Evolutionary conservation across 2,888 invertebrate genomes (phyloP).

Genomic region (Nemurella pictetii): DNA sequence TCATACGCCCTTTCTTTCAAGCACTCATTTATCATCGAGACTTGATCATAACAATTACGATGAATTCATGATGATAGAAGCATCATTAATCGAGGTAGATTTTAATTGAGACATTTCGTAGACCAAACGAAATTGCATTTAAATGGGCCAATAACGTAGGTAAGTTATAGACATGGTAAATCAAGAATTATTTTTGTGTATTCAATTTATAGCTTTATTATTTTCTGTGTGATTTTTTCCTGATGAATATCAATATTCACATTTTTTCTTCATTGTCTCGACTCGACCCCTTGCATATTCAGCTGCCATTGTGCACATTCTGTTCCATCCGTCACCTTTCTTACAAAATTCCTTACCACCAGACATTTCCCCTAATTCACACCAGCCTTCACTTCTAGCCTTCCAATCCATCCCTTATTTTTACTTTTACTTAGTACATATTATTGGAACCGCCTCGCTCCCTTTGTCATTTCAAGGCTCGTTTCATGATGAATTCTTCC

Average conservation of each 20-base stretch:
- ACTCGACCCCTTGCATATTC: not conserved
- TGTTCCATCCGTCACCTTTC: not conserved
- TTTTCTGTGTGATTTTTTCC: no score
- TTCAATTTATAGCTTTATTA: not conserved
- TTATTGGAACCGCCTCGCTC: not conserved
- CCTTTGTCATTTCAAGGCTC: not conserved
- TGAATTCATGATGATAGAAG: not conserved
- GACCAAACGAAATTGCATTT: not conserved
- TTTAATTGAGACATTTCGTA: not conserved
- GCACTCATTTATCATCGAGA: not conserved
- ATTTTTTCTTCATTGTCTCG: not conserved
- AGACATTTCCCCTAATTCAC: not conserved
- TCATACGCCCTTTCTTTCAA: not conserved
- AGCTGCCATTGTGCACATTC: not conserved
- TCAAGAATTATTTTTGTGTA: no score
- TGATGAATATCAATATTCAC: not conserved
- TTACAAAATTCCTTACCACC: not conserved
- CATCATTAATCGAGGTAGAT: not conserved
- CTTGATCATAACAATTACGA: not conserved
- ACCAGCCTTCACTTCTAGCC: not conserved
- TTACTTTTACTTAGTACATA: not conserved
- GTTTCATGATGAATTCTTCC: not conserved
- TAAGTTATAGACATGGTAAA: no score
- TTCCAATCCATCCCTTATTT: not conserved
- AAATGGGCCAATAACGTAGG: no score